These are phyloP conservation scores for Poecilia gillii DNA, from an alignment of 2,797 vertebrate species.

Conservation along the genomic window DNA sequence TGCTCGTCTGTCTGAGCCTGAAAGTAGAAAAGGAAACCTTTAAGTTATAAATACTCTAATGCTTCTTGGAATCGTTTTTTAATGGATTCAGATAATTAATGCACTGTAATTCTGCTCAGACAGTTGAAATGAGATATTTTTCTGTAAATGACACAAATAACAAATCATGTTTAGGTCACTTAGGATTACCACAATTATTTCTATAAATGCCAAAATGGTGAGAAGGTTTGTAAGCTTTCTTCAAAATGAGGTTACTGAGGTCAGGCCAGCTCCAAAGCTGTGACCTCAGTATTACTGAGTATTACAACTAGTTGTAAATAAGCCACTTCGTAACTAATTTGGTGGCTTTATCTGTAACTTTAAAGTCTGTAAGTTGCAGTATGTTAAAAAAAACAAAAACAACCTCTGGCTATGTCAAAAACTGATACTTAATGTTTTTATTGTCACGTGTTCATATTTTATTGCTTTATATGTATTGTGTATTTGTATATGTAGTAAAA, in stretches of 20 bases:
- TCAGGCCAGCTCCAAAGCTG: not conserved
- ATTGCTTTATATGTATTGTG: no score
- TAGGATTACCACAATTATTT: not conserved
- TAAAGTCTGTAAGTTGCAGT: no score
- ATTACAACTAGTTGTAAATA: not conserved
- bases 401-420: no score
- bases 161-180: not conserved
- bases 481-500: no score
- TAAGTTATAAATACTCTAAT: not conserved
- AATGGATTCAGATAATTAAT: slow-evolving; percentile 7
- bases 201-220: not conserved
- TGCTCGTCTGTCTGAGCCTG: slow-evolving; percentile 63
- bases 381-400: no score
- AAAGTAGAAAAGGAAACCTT: slow-evolving; percentile 27
- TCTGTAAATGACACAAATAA: not conserved
- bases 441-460: no score
- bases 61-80: not conserved
- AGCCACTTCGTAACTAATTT: not conserved
- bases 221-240: not conserved
- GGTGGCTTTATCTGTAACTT: not conserved
- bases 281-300: not conserved
- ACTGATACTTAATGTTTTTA: no score
- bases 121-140: not conserved
- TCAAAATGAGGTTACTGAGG: not conserved
- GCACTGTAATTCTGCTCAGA: not conserved